Percentiles rank a stretch among this genome's conserved stretches.
Conservation (phyloP, 2,888 invertebrate species). For the Notodromas monacha region DNA sequence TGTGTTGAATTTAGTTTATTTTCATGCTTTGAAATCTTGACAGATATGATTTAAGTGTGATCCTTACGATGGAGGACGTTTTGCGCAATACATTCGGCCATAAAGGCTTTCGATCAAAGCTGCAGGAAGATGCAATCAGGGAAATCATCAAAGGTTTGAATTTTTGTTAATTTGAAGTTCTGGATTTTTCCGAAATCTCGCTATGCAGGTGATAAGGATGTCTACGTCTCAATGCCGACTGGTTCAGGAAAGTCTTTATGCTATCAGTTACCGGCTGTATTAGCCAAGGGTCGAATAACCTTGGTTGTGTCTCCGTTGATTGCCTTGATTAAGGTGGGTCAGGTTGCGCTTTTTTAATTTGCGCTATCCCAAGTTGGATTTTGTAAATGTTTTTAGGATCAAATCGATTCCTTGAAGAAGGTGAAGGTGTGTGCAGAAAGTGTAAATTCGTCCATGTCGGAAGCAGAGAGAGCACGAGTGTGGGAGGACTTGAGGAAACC, state of each 20-base stretch:
- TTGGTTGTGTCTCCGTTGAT: conserved; percentile 82
- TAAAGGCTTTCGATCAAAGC: conserved; percentile 8
- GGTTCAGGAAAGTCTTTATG: conserved; percentile 91
- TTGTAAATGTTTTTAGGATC: conserved; percentile 38
- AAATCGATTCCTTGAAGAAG: conserved; percentile 48
- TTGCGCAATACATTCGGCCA: too few relatives aligned
- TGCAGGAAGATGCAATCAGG: conserved; percentile 9
- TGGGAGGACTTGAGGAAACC: conserved; percentile 36
- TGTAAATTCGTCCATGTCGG: conserved; percentile 61
- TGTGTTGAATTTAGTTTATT: too few relatives aligned
- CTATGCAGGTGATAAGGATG: conserved; percentile 34
- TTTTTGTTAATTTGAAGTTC: too few relatives aligned
- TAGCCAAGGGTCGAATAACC: conserved; percentile 42
- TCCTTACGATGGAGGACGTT: too few relatives aligned
- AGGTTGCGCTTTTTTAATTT: too few relatives aligned
- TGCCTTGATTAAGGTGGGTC: conserved; percentile 74
- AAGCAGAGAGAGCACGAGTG: conserved; percentile 38
- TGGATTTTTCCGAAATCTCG: too few relatives aligned
- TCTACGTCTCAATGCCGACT: conserved; percentile 90
- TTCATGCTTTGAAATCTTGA: too few relatives aligned
- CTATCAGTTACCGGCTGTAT: conserved; percentile 73
- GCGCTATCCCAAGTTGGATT: too few relatives aligned
- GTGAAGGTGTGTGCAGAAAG: conserved; percentile 50
- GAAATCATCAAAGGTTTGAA: conserved; percentile 9
- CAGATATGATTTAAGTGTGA: too few relatives aligned